Evolutionary conservation across 2,888 invertebrate genomes (phyloP), one percentile per base, ranked within the genome.

Genomic region (Nephrotoma flavescens): DNA sequence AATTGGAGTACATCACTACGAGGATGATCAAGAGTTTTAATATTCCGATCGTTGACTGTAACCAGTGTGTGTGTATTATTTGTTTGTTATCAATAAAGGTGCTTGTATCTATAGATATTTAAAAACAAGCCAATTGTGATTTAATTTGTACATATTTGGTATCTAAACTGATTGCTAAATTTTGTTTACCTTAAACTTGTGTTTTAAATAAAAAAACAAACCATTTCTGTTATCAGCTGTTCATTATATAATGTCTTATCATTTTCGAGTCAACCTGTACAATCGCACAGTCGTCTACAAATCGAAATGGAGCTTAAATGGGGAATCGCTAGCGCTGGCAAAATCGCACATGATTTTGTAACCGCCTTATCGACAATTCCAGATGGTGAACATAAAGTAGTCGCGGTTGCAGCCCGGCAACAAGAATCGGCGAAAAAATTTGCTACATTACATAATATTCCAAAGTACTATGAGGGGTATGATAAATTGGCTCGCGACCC

Each of bases 241-340:
- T 47, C 12, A 7, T 71, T 71, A 71, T 31, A 71, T 71, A 71
- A 7, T 31, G 7, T 31, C 52, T 71, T 71, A 71, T 31, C 71
- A 52, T 52, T 52, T 31, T 15, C 15, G 4, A 52, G 5, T 52
- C 15, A 52, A n/a, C 15, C 19, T 31, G 19, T 19, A 19, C 1
- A 31, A 71, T 52, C 52, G 15, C 19, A 19, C 19, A 19, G 19
- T 19, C 19, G 71, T 71, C 5, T 71, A 9, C 71, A 2, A 31
- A 7, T 57, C 7, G 19, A 85, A 41, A 89, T 88, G 88, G 47
- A 86, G 15, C 71, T 95, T 86, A 93, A 93, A 89, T 97, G 97
- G 97, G 97, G 97, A 86, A 95, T 97, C 88, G 94, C 94, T 0
- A 94, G 96, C 47, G 95, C 96, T 83, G 97, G 97, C 0, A 95